Percentiles rank a stretch among this genome's conserved stretches.
These are phyloP conservation scores for Drosophila austrosaltans DNA, from an alignment of 2,888 invertebrate genomes.

Conservation along the genomic window DNA sequence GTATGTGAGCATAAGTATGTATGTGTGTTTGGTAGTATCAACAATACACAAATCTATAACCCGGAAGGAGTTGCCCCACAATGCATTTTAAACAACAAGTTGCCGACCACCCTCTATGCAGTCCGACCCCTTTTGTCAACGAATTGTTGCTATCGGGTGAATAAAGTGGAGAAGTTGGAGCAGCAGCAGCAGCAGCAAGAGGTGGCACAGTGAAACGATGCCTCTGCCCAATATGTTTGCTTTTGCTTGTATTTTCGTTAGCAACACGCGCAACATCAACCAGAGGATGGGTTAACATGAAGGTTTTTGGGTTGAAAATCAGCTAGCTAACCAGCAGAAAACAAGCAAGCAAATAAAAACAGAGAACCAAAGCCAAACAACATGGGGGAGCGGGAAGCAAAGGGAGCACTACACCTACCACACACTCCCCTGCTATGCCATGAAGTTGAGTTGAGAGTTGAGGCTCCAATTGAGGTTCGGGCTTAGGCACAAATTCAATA, in stretches of 20 bases:
- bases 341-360: conserved; percentile 75
- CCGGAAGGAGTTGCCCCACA: conserved; percentile 39
- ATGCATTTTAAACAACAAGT: conserved; percentile 72
- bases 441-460: background rate
- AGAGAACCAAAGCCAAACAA: conserved; percentile 29
- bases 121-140: conserved; percentile 3
- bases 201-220: too few relatives aligned
- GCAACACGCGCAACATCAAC: conserved; percentile 57
- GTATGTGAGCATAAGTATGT: background rate
- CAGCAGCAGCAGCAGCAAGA: conserved; percentile 13
- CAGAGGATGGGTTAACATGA: conserved; percentile 19
- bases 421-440: background rate
- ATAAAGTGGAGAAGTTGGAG: conserved; percentile 31
- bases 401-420: background rate
- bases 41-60: conserved; percentile 18
- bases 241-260: conserved; percentile 66
- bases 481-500: conserved; percentile 66
- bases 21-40: conserved; percentile 5
- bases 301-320: conserved; percentile 63
- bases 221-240: conserved; percentile 57
- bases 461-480: conserved; percentile 21
- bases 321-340: conserved; percentile 74
- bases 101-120: conserved; percentile 20
- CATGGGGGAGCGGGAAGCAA: conserved; percentile 1
- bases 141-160: conserved; percentile 22